Conservation (phyloP, 1,140 invertebrate species). For the Aporrectodea caliginosa region DNA sequence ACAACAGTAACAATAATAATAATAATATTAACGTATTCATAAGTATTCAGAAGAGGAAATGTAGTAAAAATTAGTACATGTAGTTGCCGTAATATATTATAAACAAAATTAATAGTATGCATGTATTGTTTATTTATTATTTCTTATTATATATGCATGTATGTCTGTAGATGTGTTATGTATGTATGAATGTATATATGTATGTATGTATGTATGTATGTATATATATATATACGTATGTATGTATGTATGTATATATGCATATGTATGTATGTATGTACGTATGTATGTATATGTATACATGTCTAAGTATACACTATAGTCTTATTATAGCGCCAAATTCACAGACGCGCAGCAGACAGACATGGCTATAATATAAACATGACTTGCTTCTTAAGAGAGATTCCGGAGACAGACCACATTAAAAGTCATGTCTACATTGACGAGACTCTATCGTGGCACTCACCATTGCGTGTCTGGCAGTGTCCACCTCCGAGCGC, state of each 20-base stretch:
- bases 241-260: conserved; percentile 9
- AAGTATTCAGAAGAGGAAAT: not conserved
- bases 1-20: not conserved
- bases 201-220: conserved; percentile 21
- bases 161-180: not conserved
- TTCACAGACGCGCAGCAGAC: no score
- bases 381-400: no score
- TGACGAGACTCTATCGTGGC: no score
- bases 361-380: no score
- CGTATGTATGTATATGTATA: conserved; percentile 5
- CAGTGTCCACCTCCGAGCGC: no score
- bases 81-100: not conserved
- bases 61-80: not conserved
- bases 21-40: not conserved
- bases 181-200: conserved; percentile 21
- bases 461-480: no score
- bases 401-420: no score
- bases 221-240: conserved; percentile 11
- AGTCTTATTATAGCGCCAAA: no score
- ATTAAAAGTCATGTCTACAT: no score
- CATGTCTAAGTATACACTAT: conserved; percentile 17
- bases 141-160: conserved; percentile 19
- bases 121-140: not conserved
- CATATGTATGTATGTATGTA: conserved; percentile 22
- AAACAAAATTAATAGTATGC: not conserved